Evolutionary conservation across 1,140 invertebrate species (phyloP).

Genomic region (Eupeodes corollae): DNA sequence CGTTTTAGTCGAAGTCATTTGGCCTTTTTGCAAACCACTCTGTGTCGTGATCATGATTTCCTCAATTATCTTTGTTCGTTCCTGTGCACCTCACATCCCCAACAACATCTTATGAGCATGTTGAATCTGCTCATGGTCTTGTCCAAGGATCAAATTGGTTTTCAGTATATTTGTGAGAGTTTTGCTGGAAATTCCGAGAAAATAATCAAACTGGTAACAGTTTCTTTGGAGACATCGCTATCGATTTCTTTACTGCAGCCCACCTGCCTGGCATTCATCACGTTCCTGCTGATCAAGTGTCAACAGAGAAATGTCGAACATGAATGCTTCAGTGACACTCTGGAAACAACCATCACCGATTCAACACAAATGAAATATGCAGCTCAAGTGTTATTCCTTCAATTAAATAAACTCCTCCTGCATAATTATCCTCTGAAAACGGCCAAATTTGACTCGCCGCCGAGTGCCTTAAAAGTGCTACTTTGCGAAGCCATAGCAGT

Average conservation of each 20-base stretch:
- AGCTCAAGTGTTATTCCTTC: constrained; percentile 2
- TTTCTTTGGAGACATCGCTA: constrained; percentile 4
- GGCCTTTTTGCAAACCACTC: constrained; percentile 16
- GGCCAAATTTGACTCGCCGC: constrained; percentile 14
- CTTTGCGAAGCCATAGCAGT: constrained; percentile 20
- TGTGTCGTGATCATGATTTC: constrained; percentile 22
- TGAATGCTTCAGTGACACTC: constrained; percentile 7
- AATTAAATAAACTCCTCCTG: constrained; percentile 7
- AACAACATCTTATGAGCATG: constrained; percentile 8
- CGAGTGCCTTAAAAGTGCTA: constrained; percentile 10
- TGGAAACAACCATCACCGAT: constrained; percentile 7
- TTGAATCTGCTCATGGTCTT: constrained; percentile 22
- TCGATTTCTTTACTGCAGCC: constrained; percentile 8
- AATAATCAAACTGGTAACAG: constrained; percentile 11
- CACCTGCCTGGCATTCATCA: constrained; percentile 9
- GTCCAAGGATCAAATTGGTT: constrained; percentile 17
- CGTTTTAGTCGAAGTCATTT: constrained; percentile 15
- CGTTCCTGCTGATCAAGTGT: constrained; percentile 14
- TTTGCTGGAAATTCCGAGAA: constrained; percentile 5
- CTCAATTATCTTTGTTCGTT: constrained; percentile 10
- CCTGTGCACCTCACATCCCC: background rate
- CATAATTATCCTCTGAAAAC: constrained; percentile 8
- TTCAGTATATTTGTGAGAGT: constrained; percentile 10
- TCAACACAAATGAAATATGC: background rate
- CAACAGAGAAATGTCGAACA: constrained; percentile 1